phyloP scores from a whole-genome alignment of 2,888 invertebrate genomes.

The Troides oblongomaculatus region DNA sequence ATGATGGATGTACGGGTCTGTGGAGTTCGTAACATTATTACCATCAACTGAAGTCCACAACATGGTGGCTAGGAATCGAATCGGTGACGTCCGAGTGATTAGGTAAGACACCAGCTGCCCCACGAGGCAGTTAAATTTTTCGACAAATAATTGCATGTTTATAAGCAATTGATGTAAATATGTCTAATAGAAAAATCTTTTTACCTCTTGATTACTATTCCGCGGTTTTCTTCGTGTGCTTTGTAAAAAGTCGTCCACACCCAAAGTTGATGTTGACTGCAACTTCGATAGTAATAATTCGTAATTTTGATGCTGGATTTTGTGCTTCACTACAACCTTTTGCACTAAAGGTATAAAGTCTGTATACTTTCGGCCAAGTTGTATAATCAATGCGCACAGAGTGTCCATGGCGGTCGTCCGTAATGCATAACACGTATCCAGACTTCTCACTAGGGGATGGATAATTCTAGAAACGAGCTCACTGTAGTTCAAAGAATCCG shows the following conservation, averaged over 20 bases:
- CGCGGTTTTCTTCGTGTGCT: constrained; percentile 81
- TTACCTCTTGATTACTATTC: constrained; percentile 85
- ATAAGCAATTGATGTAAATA: neutral
- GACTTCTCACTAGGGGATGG: constrained; percentile 93
- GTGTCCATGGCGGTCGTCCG: constrained; percentile 93
- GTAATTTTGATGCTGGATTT: constrained; percentile 88
- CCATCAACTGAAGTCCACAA: too few relatives aligned
- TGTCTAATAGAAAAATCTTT: neutral
- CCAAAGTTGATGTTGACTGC: constrained; percentile 66
- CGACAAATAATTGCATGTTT: neutral
- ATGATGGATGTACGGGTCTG: too few relatives aligned
- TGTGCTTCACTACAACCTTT: constrained; percentile 89
- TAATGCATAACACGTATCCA: constrained; percentile 89
- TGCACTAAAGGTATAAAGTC: constrained; percentile 96
- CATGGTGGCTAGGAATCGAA: too few relatives aligned
- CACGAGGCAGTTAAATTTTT: neutral
- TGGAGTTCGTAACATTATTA: too few relatives aligned
- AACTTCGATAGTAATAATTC: constrained; percentile 88
- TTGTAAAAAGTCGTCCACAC: constrained; percentile 85
- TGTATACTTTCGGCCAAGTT: constrained; percentile 93
- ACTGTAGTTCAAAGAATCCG: constrained; percentile 93
- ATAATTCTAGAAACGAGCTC: constrained; percentile 96
- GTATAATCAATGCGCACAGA: constrained; percentile 90
- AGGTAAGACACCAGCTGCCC: too few relatives aligned
- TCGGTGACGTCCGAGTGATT: too few relatives aligned